These are phyloP conservation scores for Leptinotarsa lineolata DNA, from an alignment of 1,140 invertebrate species.

Conservation along the genomic window DNA sequence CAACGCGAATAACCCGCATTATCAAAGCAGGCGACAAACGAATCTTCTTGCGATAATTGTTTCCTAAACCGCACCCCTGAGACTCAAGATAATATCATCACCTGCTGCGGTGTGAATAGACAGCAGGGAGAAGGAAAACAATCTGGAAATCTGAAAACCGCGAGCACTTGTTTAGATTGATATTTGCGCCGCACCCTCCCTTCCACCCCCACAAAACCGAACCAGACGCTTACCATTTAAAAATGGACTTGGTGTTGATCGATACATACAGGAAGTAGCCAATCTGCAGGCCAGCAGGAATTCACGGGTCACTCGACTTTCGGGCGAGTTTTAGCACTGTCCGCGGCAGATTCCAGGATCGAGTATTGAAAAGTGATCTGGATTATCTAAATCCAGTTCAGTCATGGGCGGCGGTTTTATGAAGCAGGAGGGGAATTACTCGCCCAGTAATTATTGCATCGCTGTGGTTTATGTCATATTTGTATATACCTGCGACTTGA, in stretches of 20 bases:
- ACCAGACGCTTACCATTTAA: background rate
- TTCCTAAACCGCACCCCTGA: background rate
- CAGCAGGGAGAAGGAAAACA: background rate
- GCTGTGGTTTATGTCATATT: no score
- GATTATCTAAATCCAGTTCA: background rate
- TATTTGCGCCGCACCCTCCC: background rate
- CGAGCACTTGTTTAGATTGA: constrained; percentile 8
- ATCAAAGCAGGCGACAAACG: no score
- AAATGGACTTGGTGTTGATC: constrained; percentile 5
- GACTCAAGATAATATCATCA: background rate
- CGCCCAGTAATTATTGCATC: no score
- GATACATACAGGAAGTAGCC: background rate
- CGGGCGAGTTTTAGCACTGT: background rate
- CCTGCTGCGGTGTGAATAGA: background rate
- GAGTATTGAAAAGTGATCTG: background rate
- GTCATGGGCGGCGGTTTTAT: no score
- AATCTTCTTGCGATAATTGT: background rate
- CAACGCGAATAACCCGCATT: no score
- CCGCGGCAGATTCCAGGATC: background rate
- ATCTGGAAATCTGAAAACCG: background rate
- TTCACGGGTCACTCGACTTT: background rate
- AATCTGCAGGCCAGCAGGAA: background rate
- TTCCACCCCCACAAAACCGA: background rate
- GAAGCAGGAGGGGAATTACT: no score
- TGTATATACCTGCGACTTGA: no score